Evolutionary conservation across 2,113 vertebrate genomes (phyloP), one percentile per base, ranked within the genome.

Genomic region (Centropristis striata): DNA sequence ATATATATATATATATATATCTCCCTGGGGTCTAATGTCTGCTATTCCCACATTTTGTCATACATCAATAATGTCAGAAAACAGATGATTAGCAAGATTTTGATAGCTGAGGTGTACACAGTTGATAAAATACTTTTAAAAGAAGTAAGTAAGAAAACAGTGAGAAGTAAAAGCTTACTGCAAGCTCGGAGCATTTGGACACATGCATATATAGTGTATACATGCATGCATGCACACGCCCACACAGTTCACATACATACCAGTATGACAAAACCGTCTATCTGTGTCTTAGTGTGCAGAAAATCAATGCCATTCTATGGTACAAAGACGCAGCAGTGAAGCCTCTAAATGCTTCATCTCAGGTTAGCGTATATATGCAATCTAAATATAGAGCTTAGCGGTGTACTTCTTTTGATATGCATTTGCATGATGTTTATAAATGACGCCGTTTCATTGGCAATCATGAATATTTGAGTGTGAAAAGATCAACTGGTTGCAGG

Each of bases 381-480:
- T 50, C 11, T 51, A 54, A 20, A 72, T 2, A 37, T 28, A 23
- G 14, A 58, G 75, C 13, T 12, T 32, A 72, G 14, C 47, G 1
- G 18, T 42, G 39, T 32, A 50, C 11, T 21, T 28, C 50, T 70
- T 65, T 71, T 60, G 46, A 41, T 47, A 66, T 47, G 20, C 18
- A 69, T 53, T 58, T 28, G 21, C 36, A 18, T 8, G 18, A 23
- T 68, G 37, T 73, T 68, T 49, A 78, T 27, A 74, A 32, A 60
- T 53, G 1, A 51, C 14, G 6, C 6, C 6, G 14, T 16, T 68
- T 57, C 58, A 67, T 7, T 51, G 58, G 47, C 23, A 37, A 53
- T 28, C 18, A 51, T 58, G 49, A 70, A 60, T 78, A 77, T 69
- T 57, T 75, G 69, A 73, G n/a, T 39, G n/a, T 13, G n/a, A 41